Base-by-base conservation (phyloP, 2,797 vertebrate genomes). In the Phoebastria nigripes region DNA sequence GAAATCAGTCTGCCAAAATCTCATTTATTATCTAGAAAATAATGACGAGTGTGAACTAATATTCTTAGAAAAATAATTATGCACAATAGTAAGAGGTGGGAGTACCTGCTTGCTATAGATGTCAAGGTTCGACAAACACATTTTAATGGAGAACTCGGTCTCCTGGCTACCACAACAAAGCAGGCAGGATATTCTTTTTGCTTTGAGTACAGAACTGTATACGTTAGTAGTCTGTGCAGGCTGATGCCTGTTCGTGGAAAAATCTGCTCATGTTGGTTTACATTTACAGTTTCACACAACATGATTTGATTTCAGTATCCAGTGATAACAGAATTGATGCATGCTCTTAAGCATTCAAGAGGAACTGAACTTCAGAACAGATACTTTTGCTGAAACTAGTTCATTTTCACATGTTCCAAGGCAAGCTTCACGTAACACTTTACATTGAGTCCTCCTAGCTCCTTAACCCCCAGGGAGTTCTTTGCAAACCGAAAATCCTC, bases 151-250 rank as follows among this genome's bases (percentile, higher is more conserved):
- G 80, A 93, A 56, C 33, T 84, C 7, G 2, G 83, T 89, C 83
- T 96, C 83, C 86, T 62, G 71, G 71, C 93, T 96, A 82, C 86
- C 81, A 78, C 69, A 94, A 83, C 89, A 94, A 91, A 95, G 89
- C 71, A 85, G 69, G 65, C 39, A 89, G 33, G 56, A 76, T 94
- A 93, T 85, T 92, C 71, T 62, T 90, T 90, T 92, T 91, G 71
- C 77, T 90, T 69, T 49, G 42, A 83, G 59, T 63, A 65, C 71
- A 42, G 78, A 91, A 69, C 77, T 70, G 70, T 63, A 4, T 54
- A 49, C 0, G 12, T 73, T 87, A 90, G 42, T 77, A 77, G 70
- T 74, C 74, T 87, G 65, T 55, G 14, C 82, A 92, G 90, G 78
- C 76, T 93, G 63, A 67, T 96, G 47, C 56, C 74, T 89, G 29